These are phyloP conservation scores for Zapornia atra DNA, from an alignment of 2,113 vertebrate genomes.

Conservation along the genomic window DNA sequence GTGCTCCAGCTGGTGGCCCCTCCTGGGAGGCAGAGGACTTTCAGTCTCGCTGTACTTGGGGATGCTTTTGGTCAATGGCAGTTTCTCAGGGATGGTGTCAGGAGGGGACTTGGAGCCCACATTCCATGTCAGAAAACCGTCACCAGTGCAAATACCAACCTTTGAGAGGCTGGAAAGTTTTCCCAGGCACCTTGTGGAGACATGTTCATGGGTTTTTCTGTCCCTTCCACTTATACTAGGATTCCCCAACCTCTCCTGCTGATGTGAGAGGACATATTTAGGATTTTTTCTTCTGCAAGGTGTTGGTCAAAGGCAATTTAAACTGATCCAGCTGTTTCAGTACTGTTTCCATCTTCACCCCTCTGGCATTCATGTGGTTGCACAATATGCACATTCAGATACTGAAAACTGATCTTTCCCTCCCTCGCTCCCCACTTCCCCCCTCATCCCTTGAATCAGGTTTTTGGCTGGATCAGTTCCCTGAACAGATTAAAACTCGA, in stretches of 20 bases:
- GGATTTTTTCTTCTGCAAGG: background rate
- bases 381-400: background rate
- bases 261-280: background rate
- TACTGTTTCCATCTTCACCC: background rate
- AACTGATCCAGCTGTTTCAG: background rate
- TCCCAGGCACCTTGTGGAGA: background rate
- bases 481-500: background rate
- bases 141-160: background rate
- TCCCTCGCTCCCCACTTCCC: too few relatives aligned
- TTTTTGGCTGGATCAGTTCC: background rate
- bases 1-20: background rate
- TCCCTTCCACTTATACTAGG: background rate
- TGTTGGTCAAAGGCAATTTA: background rate
- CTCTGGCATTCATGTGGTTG: background rate
- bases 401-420: background rate
- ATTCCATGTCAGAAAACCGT: background rate
- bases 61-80: background rate
- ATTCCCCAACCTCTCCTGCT: background rate
- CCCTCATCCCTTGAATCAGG: too few relatives aligned
- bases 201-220: background rate
- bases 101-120: background rate
- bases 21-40: background rate
- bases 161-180: background rate
- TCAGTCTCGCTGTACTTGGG: fast-evolving
- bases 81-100: background rate